Conservation (phyloP, 2,797 vertebrate species). For the Sarcoramphus papa region DNA sequence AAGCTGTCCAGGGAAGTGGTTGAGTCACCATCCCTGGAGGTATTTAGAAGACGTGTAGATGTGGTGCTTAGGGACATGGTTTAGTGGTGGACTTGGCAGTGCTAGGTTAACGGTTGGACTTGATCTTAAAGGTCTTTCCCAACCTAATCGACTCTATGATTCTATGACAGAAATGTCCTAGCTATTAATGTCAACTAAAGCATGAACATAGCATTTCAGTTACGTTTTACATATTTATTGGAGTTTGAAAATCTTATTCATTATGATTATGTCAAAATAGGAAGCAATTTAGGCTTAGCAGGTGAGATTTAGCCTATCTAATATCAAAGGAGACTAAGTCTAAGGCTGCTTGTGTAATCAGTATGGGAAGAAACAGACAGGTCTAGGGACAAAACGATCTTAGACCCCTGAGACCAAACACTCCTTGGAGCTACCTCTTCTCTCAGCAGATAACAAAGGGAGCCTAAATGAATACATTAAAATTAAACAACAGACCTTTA, state of each 20-base stretch:
- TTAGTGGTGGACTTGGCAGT: neutral
- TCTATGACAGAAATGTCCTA: neutral
- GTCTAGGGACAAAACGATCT: neutral
- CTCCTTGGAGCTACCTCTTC: neutral
- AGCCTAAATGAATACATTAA: neutral
- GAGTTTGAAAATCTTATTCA: neutral
- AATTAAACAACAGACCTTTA: neutral
- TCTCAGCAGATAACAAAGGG: neutral
- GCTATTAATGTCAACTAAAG: neutral
- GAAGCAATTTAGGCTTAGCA: neutral
- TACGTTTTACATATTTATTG: neutral
- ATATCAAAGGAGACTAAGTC: neutral
- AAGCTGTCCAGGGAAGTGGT: neutral
- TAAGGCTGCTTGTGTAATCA: neutral
- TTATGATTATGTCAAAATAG: neutral
- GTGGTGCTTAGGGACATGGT: neutral
- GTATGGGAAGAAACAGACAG: neutral
- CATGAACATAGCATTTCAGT: neutral
- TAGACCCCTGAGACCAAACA: neutral
- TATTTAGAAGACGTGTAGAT: accelerated
- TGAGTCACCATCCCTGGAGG: neutral
- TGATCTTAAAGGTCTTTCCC: neutral
- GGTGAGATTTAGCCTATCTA: neutral
- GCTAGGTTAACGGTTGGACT: neutral
- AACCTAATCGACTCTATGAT: accelerated